Conservation (phyloP, 2,888 invertebrate species). For the Polylopha cassiicola region DNA sequence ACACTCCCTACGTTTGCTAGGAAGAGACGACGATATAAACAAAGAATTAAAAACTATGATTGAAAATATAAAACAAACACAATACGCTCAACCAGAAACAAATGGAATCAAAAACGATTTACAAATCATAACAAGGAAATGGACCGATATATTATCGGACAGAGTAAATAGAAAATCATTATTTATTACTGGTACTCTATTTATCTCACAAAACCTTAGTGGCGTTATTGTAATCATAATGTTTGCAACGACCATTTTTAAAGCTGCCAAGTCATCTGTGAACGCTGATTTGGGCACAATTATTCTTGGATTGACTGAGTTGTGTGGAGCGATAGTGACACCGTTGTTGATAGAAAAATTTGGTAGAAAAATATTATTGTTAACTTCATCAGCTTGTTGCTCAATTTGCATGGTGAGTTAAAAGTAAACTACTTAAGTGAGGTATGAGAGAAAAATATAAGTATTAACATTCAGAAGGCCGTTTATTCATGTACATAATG, state of each 20-base stretch:
- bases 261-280: constrained; percentile 36
- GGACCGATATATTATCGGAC: constrained; percentile 33
- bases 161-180: constrained; percentile 39
- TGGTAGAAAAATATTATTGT: constrained; percentile 37
- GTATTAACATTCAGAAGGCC: background rate
- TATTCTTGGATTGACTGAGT: constrained; percentile 33
- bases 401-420: constrained; percentile 34
- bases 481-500: too few species aligned
- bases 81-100: background rate
- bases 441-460: constrained; percentile 24
- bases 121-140: constrained; percentile 16
- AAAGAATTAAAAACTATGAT: constrained; percentile 2
- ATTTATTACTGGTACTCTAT: constrained; percentile 35
- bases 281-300: constrained; percentile 40
- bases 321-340: constrained; percentile 34
- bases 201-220: constrained; percentile 37
- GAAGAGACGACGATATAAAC: constrained; percentile 2
- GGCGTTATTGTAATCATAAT: constrained; percentile 38
- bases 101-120: too few species aligned
- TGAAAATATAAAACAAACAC: background rate
- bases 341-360: constrained; percentile 40
- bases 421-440: too few species aligned
- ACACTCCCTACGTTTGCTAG: background rate
- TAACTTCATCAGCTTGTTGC: constrained; percentile 31
- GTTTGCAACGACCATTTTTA: constrained; percentile 42